Evolutionary conservation across 2,888 invertebrate genomes (phyloP), one percentile per base, ranked within the genome.

Genomic region (Esperia sulphurella): DNA sequence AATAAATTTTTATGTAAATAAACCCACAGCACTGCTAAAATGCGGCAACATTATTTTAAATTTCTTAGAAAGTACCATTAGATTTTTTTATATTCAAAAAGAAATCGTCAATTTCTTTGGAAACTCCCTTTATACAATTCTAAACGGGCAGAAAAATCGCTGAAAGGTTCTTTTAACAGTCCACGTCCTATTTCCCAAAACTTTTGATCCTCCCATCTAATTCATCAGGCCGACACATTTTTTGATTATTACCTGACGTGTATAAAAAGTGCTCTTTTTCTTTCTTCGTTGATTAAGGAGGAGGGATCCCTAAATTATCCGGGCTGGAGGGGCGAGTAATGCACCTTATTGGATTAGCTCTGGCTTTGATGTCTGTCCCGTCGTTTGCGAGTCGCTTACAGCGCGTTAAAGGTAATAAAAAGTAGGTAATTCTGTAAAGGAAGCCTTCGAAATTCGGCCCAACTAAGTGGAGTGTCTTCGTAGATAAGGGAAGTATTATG

Each of bases 321-420:
- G 68, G 58, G 57, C 68, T 69, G 61, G 68, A 75, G 70, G 68
- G 71, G 70, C 67, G 71, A 69, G 75, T 73, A 75, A 79, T 75
- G 80, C 72, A 79, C 76, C 75, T 87, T 86, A 87, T 87, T 87
- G 83, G 84, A 87, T 85, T 85, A 85, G 73, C 69, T 66, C 52
- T 47, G 51, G 63, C 85, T 87, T 87, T 87, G 87, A 87, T 80
- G 85, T 85, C 78, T 63, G 71, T 62, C 59, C 63, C 65, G 62
- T 58, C 60, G 75, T 65, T 68, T 61, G 67, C 66, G 63, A 69
- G 68, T 69, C 71, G 76, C 75, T 80, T 71, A 74, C 71, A 70
- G 61, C 71, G 73, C 71, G 75, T 78, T 79, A 73, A 75, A 77
- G 72, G 75, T 71, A 83, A 80, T 84, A 79, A 84, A 82, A 83